Evolutionary conservation across 37 sponge, comb jelly and placozoan genomes (phyloP).

Genomic region (Hormiphora californensis): DNA sequence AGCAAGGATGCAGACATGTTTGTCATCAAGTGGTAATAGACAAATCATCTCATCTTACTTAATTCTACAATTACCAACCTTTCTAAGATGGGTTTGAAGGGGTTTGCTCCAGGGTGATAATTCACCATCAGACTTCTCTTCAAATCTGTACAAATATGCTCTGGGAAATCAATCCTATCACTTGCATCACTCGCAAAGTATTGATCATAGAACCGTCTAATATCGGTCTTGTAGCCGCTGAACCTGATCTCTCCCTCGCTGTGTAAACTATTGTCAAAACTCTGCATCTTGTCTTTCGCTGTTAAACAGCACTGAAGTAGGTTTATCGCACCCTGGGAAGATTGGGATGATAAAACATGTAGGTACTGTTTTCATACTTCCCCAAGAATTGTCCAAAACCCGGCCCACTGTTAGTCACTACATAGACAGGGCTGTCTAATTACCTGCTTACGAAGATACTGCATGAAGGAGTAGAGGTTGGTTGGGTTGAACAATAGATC

Average conservation of each 20-base stretch:
- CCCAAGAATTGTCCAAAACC: too few species aligned
- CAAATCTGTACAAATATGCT: background rate
- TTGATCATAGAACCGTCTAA: background rate
- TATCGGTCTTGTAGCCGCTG: slow-evolving; percentile 8
- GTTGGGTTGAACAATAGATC: background rate
- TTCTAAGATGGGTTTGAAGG: background rate
- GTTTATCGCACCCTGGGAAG: slow-evolving; percentile 12
- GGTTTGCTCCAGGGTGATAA: background rate
- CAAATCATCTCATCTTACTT: too few species aligned
- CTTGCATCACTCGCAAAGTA: background rate
- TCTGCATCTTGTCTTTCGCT: background rate
- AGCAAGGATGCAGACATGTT: too few species aligned
- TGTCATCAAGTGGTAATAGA: too few species aligned
- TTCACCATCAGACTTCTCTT: background rate
- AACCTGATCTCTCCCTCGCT: background rate
- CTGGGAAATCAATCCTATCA: slow-evolving; percentile 4
- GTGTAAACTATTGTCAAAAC: background rate
- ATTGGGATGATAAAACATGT: too few species aligned
- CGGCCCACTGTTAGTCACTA: too few species aligned
- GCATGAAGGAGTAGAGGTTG: slow-evolving; percentile 33
- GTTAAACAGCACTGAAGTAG: slow-evolving; percentile 12
- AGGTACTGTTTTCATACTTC: too few species aligned
- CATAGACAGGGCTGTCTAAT: too few species aligned
- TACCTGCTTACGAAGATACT: slow-evolving; percentile 8
- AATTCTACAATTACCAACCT: background rate